These are phyloP conservation scores for Ormyrus rosae DNA, from an alignment of 2,888 invertebrate species.

Conservation along the genomic window DNA sequence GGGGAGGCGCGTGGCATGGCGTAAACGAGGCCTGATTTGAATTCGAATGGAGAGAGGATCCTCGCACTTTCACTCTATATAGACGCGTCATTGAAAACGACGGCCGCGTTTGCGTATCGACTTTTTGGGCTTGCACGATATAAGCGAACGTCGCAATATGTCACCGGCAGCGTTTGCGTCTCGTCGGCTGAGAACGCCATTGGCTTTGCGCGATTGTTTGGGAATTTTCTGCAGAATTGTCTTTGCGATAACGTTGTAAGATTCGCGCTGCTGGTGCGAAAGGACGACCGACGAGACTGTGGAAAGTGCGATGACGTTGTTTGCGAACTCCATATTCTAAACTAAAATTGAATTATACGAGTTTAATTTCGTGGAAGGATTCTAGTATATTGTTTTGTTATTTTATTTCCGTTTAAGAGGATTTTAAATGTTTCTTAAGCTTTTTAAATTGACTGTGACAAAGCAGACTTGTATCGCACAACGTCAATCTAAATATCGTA, in stretches of 20 bases:
- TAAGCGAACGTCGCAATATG: slow-evolving; percentile 68
- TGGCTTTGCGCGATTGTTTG: slow-evolving; percentile 11
- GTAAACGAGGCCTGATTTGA: slow-evolving; percentile 74
- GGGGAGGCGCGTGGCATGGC: slow-evolving; percentile 68
- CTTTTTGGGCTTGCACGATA: slow-evolving; percentile 60
- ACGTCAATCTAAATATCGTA: no score
- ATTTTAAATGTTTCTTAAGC: neutral
- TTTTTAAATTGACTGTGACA: no score
- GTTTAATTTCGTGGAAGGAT: neutral
- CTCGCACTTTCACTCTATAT: slow-evolving; percentile 63
- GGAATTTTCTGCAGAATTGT: slow-evolving; percentile 10
- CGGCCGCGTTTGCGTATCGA: slow-evolving; percentile 50
- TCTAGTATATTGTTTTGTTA: neutral
- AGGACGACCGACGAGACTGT: slow-evolving; percentile 4
- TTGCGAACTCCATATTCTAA: slow-evolving; percentile 3
- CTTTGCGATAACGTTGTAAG: neutral
- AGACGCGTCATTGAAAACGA: slow-evolving; percentile 12
- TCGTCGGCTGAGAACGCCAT: slow-evolving; percentile 65
- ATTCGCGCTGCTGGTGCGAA: neutral
- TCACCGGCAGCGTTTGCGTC: slow-evolving; percentile 68
- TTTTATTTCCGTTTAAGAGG: neutral
- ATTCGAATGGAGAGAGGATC: slow-evolving; percentile 73
- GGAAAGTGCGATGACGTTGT: slow-evolving; percentile 23
- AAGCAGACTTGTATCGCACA: no score
- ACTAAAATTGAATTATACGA: neutral